phyloP scores from a whole-genome alignment of 2,113 vertebrate genomes.

The Misgurnus mizolepis region DNA sequence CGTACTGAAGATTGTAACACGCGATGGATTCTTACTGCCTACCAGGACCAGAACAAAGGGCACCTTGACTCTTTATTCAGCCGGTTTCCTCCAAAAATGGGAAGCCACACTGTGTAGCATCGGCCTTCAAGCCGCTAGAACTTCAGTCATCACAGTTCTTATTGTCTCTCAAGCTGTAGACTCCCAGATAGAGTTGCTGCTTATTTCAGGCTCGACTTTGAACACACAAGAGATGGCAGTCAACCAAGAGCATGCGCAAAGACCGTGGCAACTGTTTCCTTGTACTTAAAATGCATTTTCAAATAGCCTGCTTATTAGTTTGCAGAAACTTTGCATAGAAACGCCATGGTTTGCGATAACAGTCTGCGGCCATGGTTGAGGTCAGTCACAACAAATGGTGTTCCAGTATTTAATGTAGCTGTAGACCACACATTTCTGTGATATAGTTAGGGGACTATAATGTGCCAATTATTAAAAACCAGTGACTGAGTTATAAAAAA shows the following conservation, averaged over 20 bases:
- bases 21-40: slow-evolving; percentile 28
- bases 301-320: slow-evolving; percentile 62
- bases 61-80: slow-evolving; percentile 55
- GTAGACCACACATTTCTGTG: slow-evolving; percentile 78
- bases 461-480: slow-evolving; percentile 93
- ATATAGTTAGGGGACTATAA: slow-evolving; percentile 82
- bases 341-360: slow-evolving; percentile 33
- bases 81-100: slow-evolving; percentile 42
- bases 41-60: slow-evolving; percentile 33
- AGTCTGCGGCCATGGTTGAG: slow-evolving; percentile 41
- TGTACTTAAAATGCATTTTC: slow-evolving; percentile 49
- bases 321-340: slow-evolving; percentile 56
- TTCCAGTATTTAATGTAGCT: slow-evolving; percentile 83
- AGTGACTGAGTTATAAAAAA: slow-evolving; percentile 79
- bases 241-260: slow-evolving; percentile 67
- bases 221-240: slow-evolving; percentile 27
- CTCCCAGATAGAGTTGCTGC: slow-evolving; percentile 24
- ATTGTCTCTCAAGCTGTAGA: slow-evolving; percentile 22
- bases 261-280: slow-evolving; percentile 71
- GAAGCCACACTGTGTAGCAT: slow-evolving; percentile 57
- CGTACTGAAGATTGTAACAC: slow-evolving; percentile 31
- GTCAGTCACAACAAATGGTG: slow-evolving; percentile 66
- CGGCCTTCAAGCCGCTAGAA: slow-evolving; percentile 49
- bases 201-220: slow-evolving; percentile 36
- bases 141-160: slow-evolving; percentile 21